Evolutionary conservation across 2,888 invertebrate species (phyloP), one percentile per base, ranked within the genome.

Genomic region (Drosophila fulvimacula): DNA sequence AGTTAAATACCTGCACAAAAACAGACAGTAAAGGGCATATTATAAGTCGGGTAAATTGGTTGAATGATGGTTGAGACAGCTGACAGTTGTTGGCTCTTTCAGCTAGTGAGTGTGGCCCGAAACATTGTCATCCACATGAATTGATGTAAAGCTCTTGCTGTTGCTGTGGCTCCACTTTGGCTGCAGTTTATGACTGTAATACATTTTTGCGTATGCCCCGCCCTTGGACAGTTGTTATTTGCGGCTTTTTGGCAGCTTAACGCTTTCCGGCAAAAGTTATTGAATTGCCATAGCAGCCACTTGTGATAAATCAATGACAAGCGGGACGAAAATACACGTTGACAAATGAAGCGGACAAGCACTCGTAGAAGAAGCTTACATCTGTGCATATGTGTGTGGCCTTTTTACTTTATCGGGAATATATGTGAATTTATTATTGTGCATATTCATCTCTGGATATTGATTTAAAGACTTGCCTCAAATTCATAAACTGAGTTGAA

Each of bases 291-390:
- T 72, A 64, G 69, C 69, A 80, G 79, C 58, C 77, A 79, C 76
- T 83, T 83, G 77, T 65, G 79, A 87, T 83, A 83, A 87, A 83
- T 83, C 87, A 84, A 73, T 77, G 82, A 67, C 67, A 74, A 67
- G 59, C 48, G 13, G 41, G 53, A 36, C 61, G 51, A 65, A 76
- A 69, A 11, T 63, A 65, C 63, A 62, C 69, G 61, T 67, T 72
- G 81, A 82, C 76, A 80, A 82, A 82, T 76, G 51, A 42, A 46
- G 32, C 24, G 30, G 27, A 15, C 15, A 46, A 39, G 9, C 24
- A n/a, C 38, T 13, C 13, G 17, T 30, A 17, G 27, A 21, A 44
- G 10, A 11, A 19, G 39, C 19, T 32, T 30, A 30, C 27, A 2
- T 44, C 21, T 13, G n/a, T n/a, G 13, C 7, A 7, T 32, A 10